phyloP scores from a whole-genome alignment of 2,113 vertebrate species.

The Centropus unirufus region DNA sequence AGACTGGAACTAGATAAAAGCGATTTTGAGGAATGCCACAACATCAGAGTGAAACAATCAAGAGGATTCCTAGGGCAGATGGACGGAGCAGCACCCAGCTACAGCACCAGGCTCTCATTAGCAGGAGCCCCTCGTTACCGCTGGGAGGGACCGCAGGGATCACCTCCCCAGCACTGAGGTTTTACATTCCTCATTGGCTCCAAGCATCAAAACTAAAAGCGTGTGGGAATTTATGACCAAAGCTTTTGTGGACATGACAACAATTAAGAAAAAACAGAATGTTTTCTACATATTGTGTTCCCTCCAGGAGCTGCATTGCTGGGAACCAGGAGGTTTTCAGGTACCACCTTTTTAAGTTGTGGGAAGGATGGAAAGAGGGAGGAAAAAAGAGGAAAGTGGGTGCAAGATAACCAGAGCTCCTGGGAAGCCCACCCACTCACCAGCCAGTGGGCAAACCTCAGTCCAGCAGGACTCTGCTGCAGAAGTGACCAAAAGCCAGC shows the following conservation, averaged over 20 bases:
- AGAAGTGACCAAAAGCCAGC: neutral
- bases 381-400: neutral
- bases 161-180: rapidly evolving
- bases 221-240: neutral
- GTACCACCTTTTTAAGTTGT: too few relatives aligned
- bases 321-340: rapidly evolving
- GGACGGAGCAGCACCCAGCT: neutral
- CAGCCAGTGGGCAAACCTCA: rapidly evolving
- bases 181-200: rapidly evolving
- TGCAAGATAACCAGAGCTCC: neutral
- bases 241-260: neutral
- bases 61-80: neutral
- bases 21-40: neutral
- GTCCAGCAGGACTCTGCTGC: neutral
- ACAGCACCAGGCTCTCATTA: neutral
- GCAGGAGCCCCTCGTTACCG: neutral
- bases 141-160: rapidly evolving
- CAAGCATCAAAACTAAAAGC: neutral
- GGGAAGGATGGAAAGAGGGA: neutral
- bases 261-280: neutral
- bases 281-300: neutral
- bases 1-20: neutral
- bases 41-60: neutral
- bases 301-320: neutral
- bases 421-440: neutral